Evolutionary conservation across 2,113 vertebrate genomes (phyloP), one percentile per base, ranked within the genome.

Genomic region (Zeus faber): DNA sequence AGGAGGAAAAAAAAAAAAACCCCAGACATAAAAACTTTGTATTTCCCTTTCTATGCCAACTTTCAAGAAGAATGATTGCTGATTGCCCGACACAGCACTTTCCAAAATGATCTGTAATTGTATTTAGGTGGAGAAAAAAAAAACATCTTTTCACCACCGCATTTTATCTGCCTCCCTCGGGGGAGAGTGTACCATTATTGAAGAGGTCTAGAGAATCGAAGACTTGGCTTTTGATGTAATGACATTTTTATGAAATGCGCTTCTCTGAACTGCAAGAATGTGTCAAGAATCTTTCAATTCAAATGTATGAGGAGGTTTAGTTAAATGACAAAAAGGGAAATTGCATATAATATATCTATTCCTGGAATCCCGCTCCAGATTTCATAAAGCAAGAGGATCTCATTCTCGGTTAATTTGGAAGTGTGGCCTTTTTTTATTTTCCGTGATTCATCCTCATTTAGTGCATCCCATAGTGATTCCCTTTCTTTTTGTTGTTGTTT

Each of bases 61-160:
- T 70, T 75, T 67, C 50, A 69, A 46, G 37, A 49, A 51, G 52
- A 83, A 67, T 55, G 33, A 69, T 80, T 74, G 40, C 68, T 66
- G 69, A 79, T 80, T 76, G 69, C 76, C 77, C 74, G 64, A 57
- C 41, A 61, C 72, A 75, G 84, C 73, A 78, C 84, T 83, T 72
- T 70, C 55, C 72, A 77, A 81, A 88, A 83, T 80, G 63, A 72
- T 53, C 66, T 50, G 63, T 84, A 81, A 89, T 84, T 82, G 70
- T 82, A 67, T 85, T 82, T 81, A 57, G 61, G 58, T 78, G 74
- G 84, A 81, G 81, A 80, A 77, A 65, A 49, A n/a, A n/a, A n/a
- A n/a, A n/a, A n/a, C n/a, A 58, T 73, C 40, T 56, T 82, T 85
- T 82, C 72, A 66, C 43, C 68, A 54, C 65, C 27, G 57, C 49